These are phyloP conservation scores for Mellilla xanthometata DNA, from an alignment of 2,888 invertebrate species.

Conservation along the genomic window DNA sequence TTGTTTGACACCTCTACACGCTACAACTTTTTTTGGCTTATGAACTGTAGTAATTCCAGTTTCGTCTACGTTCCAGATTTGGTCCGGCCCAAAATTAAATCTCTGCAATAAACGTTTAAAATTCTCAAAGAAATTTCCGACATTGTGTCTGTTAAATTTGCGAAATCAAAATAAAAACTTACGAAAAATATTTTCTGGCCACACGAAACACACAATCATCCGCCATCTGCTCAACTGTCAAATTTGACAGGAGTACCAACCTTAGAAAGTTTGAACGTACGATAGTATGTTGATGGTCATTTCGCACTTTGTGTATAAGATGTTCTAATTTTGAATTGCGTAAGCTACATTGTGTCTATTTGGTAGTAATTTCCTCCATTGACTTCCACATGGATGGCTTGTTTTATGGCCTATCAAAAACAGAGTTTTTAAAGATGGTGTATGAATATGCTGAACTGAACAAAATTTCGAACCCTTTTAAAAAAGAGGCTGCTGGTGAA, in stretches of 20 bases:
- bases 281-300: no score
- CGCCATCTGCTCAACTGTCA: no score
- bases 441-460: constrained; percentile 12
- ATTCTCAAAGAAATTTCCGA: constrained; percentile 27
- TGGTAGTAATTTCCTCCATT: no score
- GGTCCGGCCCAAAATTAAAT: constrained; percentile 20
- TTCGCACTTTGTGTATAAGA: no score
- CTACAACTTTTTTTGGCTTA: constrained; percentile 35
- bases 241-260: no score
- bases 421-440: constrained; percentile 16
- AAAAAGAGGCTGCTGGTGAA: constrained; percentile 1
- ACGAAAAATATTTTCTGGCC: no score
- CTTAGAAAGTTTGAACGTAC: no score
- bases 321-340: no score
- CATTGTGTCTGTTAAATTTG: constrained; percentile 25
- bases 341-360: no score
- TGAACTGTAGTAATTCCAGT: constrained; percentile 33
- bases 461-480: not conserved
- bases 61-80: constrained; percentile 32
- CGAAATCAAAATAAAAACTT: no score
- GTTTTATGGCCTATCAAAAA: constrained; percentile 14
- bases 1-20: constrained; percentile 29
- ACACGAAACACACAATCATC: no score
- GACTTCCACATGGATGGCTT: constrained; percentile 7
- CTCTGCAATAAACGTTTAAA: constrained; percentile 16